Percentiles rank a stretch among this genome's conserved stretches.
These are phyloP conservation scores for Diachasmimorpha longicaudata DNA, from an alignment of 1,140 invertebrate genomes.

Conservation along the genomic window DNA sequence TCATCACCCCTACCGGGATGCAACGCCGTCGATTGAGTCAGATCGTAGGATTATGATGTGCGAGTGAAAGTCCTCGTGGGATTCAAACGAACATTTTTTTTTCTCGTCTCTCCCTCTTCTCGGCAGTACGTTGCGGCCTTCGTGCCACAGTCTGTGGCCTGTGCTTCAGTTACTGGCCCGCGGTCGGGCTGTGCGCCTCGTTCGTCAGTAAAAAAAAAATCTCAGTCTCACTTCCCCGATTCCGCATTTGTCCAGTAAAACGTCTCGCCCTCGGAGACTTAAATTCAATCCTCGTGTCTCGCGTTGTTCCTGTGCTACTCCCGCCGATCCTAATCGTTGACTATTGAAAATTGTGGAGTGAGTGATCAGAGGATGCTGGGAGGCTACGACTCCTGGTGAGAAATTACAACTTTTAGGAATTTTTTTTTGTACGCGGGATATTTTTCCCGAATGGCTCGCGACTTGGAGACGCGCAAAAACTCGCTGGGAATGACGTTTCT, in stretches of 20 bases:
- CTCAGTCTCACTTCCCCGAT: conserved; percentile 29
- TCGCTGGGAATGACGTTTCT: not conserved
- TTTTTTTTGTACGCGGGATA: not conserved
- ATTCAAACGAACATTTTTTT: conserved; percentile 34
- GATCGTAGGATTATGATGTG: conserved; percentile 34
- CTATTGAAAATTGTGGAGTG: conserved; percentile 22
- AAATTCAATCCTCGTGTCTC: no score
- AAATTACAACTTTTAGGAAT: not conserved
- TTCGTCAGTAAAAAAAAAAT: conserved; percentile 36
- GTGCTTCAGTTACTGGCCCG: conserved; percentile 32
- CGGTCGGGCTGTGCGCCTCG: conserved; percentile 30
- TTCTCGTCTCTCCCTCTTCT: not conserved
- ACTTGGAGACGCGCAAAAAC: conserved; percentile 15
- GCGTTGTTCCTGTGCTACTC: no score
- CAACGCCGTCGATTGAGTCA: conserved; percentile 25
- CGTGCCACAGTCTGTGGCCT: not conserved
- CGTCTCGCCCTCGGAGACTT: no score
- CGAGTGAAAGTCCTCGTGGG: conserved; percentile 47
- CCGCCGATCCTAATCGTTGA: no score
- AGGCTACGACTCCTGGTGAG: not conserved
- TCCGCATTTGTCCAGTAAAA: no score
- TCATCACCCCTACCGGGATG: not conserved
- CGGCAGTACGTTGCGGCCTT: not conserved
- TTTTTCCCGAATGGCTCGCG: not conserved
- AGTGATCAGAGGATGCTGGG: conserved; percentile 17